Base-by-base conservation (phyloP, 2,888 invertebrate species). In the Lepidocyrtinus sp. region DNA sequence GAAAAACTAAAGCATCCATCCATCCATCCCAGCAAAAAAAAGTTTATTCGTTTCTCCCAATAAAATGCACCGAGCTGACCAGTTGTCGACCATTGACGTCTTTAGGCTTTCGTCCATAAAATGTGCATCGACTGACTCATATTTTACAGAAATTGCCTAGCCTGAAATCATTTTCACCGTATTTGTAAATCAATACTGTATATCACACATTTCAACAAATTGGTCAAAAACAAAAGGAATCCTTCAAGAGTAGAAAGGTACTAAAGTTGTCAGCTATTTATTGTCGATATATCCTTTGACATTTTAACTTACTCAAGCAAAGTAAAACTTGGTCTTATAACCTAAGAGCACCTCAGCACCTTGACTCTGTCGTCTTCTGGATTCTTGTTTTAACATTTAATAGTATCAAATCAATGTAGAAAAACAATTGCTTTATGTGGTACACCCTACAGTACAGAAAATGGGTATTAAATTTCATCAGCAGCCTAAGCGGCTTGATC, bases 121-220 rank as follows among this genome's bases (percentile, higher is more conserved):
- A 71, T n/a, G 17, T 61, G 45, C 61, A 65, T 64, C 17, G 71
- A 50, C 77, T 78, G 78, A 78, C 78, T 78, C 78, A 73, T 78
- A 78, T 73, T 72, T 78, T 67, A 72, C 22, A 64, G 59, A 61
- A 78, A 78, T 78, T 72, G 72, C 73, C 62, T 63, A 67, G 50
- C 68, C 73, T 50, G 50, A 78, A 78, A 78, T 78, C 50, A 78
- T 78, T 72, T 78, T 78, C 72, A 72, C 77, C 67, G 67, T 71
- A 67, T 71, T 77, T 77, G 77, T 61, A 65, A n/a, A 71, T 71
- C 77, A 70, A 61, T 71, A 77, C 71, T 71, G 76, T 76, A 77
- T 59, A 55, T 71, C 77, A 67, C 63, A 72, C 71, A 76, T 50
- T 71, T 71, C 70, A 71, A 65, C 77, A 36, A 77, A 63, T 62